A percentile compares a stretch with the other conserved stretches of the same genome.
Conservation (phyloP, 2,888 invertebrate genomes). For the Sinhomidia bicolor region DNA sequence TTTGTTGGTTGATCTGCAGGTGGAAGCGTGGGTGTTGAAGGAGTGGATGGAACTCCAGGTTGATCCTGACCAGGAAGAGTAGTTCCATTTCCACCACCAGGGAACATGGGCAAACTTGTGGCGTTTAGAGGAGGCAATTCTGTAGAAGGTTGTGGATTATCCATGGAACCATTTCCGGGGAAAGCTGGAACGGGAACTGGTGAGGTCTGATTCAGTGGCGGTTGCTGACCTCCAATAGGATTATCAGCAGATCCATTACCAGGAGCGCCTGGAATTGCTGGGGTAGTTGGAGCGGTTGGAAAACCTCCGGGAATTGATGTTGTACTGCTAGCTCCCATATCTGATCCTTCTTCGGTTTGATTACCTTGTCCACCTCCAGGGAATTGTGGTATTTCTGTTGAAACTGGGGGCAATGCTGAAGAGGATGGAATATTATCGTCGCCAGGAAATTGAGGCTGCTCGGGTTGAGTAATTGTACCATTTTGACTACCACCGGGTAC, state of each 20-base stretch:
- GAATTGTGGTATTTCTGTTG: slow-evolving; percentile 15
- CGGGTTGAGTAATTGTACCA: slow-evolving; percentile 38
- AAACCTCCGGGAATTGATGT: slow-evolving; percentile 33
- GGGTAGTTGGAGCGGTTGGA: slow-evolving; percentile 36
- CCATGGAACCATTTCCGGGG: slow-evolving; percentile 51
- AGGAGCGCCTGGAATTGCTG: slow-evolving; percentile 29
- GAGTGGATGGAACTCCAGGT: no score
- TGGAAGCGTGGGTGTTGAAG: slow-evolving; percentile 7
- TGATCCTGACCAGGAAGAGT: no score
- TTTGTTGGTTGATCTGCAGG: slow-evolving; percentile 14
- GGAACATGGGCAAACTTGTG: slow-evolving; percentile 36
- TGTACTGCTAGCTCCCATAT: slow-evolving; percentile 23
- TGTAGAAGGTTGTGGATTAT: slow-evolving; percentile 38
- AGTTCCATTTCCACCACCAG: slow-evolving; percentile 19
- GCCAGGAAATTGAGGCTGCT: slow-evolving; percentile 50
- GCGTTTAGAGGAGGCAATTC: slow-evolving; percentile 1
- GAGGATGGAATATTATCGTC: slow-evolving; percentile 4
- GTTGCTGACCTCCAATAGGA: slow-evolving; percentile 46
- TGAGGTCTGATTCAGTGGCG: slow-evolving; percentile 16
- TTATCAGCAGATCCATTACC: slow-evolving; percentile 54
- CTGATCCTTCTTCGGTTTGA: slow-evolving; percentile 34
- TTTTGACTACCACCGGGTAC: slow-evolving; percentile 78
- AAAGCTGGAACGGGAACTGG: slow-evolving; percentile 1
- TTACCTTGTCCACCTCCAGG: slow-evolving; percentile 43
- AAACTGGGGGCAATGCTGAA: slow-evolving; percentile 38